Conservation (phyloP, 53 echinoderm and acorn worm species). For the Luidia sarsii region DNA sequence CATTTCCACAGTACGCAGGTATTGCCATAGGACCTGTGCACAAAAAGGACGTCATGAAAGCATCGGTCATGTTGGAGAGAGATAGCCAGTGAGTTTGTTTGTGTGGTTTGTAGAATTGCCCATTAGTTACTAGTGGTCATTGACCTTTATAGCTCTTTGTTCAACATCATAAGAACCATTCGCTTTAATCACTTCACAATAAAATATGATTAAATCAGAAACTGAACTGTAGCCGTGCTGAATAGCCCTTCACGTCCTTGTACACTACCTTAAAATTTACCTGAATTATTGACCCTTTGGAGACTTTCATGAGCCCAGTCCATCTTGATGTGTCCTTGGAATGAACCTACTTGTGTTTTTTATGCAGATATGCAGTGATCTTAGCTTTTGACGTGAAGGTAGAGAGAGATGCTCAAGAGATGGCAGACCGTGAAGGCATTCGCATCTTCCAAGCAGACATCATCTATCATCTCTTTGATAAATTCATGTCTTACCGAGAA, state of each 20-base stretch:
- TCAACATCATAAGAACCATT: no score
- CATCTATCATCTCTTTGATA: constrained; percentile 97
- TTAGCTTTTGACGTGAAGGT: constrained; percentile 96
- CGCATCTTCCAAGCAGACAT: constrained; percentile 97
- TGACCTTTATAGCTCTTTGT: no score
- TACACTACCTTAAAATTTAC: background rate
- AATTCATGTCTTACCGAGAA: constrained; percentile 86
- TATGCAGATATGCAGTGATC: constrained; percentile 86
- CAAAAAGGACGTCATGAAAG: constrained; percentile 95
- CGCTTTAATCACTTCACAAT: no score
- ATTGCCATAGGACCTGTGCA: constrained; percentile 98
- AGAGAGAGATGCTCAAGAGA: constrained; percentile 93
- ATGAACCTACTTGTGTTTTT: no score
- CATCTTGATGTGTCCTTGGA: no score
- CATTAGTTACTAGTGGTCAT: no score
- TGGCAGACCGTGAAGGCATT: constrained; percentile 97
- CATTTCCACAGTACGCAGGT: constrained; percentile 99
- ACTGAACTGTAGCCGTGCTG: background rate
- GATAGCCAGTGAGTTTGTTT: constrained; percentile 89
- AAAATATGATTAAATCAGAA: background rate
- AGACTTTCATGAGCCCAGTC: no score
- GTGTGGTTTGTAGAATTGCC: background rate
- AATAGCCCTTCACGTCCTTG: background rate
- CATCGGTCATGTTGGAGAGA: constrained; percentile 92
- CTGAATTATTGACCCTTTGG: no score